Evolutionary conservation across 2,113 vertebrate genomes (phyloP).

Genomic region (Mionectes macconnelli): DNA sequence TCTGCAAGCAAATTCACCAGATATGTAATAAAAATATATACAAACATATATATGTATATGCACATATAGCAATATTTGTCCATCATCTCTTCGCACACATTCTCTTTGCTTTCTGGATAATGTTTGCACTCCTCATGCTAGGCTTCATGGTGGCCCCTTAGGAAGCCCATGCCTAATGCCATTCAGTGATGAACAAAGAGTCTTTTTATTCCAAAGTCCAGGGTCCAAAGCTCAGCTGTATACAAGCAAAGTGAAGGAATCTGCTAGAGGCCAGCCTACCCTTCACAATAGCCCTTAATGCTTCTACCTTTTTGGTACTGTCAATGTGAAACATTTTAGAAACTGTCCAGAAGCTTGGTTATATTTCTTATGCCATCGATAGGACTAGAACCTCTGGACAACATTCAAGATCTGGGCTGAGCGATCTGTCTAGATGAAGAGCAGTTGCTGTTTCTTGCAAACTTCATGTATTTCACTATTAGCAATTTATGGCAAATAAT

Average conservation of each 20-base stretch:
- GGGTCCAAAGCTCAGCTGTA: conserved; percentile 86
- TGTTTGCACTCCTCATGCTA: conserved; percentile 79
- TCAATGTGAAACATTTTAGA: conserved; percentile 71
- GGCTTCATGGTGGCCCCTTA: conserved; percentile 88
- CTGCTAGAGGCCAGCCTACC: conserved; percentile 73
- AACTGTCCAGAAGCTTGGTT: conserved; percentile 39
- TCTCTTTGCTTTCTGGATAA: conserved; percentile 74
- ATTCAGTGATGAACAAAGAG: conserved; percentile 89
- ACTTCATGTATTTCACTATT: conserved; percentile 73
- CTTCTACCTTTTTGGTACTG: conserved; percentile 73
- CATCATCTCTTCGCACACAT: conserved; percentile 52
- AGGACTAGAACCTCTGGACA: conserved; percentile 37
- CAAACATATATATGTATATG: background rate
- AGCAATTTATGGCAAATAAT: conserved; percentile 81
- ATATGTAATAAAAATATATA: background rate
- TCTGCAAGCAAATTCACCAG: background rate
- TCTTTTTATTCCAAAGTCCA: conserved; percentile 83
- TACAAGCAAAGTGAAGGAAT: conserved; percentile 81
- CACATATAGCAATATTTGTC: conserved; percentile 36
- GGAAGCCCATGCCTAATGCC: conserved; percentile 92
- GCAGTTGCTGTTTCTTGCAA: conserved; percentile 71
- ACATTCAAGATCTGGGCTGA: conserved; percentile 43
- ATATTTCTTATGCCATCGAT: conserved; percentile 40
- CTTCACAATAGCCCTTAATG: conserved; percentile 62
- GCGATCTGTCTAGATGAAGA: conserved; percentile 64